A percentile compares a stretch with the other conserved stretches of the same genome.
phyloP scores from a whole-genome alignment of 1,140 invertebrate species.

The Drosophila kohkoa region DNA sequence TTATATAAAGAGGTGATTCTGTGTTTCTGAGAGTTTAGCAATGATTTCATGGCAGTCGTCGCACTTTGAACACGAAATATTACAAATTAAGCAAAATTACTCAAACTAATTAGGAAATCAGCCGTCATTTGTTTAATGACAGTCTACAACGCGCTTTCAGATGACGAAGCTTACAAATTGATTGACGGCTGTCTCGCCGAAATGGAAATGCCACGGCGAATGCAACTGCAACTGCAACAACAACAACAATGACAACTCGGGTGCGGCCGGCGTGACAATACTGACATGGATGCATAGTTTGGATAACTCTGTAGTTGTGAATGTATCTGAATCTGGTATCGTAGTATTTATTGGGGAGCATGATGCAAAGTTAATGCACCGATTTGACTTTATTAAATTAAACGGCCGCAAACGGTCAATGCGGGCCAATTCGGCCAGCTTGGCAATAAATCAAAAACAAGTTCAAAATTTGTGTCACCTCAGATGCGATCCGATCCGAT shows the following conservation, averaged over 20 bases:
- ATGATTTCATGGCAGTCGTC: conserved; percentile 34
- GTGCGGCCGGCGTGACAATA: conserved; percentile 71
- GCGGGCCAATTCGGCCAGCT: conserved; percentile 30
- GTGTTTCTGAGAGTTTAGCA: conserved; percentile 6
- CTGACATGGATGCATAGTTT: conserved; percentile 60
- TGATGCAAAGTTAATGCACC: conserved; percentile 62
- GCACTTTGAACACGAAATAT: conserved; percentile 51
- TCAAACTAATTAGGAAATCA: conserved; percentile 70
- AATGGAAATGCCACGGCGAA: conserved; percentile 70
- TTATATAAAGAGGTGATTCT: conserved; percentile 2
- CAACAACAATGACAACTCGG: conserved; percentile 28
- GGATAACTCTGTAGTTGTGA: conserved; percentile 39
- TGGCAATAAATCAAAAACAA: conserved; percentile 64
- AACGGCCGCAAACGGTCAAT: conserved; percentile 27
- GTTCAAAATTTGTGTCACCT: conserved; percentile 66
- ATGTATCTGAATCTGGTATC: conserved; percentile 5
- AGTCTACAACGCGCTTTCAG: conserved; percentile 42
- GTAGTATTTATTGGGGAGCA: conserved; percentile 5
- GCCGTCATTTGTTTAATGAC: conserved; percentile 80
- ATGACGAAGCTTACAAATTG: conserved; percentile 71
- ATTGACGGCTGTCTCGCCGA: conserved; percentile 74
- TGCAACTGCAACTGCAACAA: conserved; percentile 24
- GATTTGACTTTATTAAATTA: conserved; percentile 80
- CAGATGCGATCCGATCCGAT: conserved; percentile 15
- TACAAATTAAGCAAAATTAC: conserved; percentile 77